A percentile compares a stretch with the other conserved stretches of the same genome.
Conservation (phyloP, 2,797 vertebrate genomes). For the Sebastes matsubarae region DNA sequence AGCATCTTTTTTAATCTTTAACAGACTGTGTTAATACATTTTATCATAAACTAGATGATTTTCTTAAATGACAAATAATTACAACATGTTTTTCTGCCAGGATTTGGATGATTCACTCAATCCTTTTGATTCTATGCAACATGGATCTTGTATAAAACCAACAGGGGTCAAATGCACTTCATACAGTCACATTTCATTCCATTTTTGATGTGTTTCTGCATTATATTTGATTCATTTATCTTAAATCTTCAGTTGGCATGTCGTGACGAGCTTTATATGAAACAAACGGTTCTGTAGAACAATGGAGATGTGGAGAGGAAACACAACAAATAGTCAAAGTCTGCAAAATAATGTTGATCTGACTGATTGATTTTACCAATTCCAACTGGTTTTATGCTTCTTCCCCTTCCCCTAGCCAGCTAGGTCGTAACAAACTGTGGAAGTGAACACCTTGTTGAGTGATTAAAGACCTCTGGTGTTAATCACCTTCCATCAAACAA, state of each 20-base stretch:
- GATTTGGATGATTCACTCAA: background rate
- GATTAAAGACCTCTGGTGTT: background rate
- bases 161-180: background rate
- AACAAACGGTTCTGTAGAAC: background rate
- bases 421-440: too few species aligned
- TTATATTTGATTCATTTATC: background rate
- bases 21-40: background rate
- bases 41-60: background rate
- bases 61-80: background rate
- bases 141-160: background rate
- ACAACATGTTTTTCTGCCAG: background rate
- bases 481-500: background rate
- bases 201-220: too few species aligned
- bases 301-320: background rate
- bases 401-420: too few species aligned
- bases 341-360: too few species aligned
- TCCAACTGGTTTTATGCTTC: too few species aligned
- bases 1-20: background rate
- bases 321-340: too few species aligned
- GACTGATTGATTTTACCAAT: too few species aligned
- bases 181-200: background rate
- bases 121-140: background rate
- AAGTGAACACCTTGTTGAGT: background rate
- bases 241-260: background rate
- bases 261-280: too few species aligned